Base-by-base conservation (phyloP, 2,888 invertebrate genomes). In the Drosophila hamatofila region DNA sequence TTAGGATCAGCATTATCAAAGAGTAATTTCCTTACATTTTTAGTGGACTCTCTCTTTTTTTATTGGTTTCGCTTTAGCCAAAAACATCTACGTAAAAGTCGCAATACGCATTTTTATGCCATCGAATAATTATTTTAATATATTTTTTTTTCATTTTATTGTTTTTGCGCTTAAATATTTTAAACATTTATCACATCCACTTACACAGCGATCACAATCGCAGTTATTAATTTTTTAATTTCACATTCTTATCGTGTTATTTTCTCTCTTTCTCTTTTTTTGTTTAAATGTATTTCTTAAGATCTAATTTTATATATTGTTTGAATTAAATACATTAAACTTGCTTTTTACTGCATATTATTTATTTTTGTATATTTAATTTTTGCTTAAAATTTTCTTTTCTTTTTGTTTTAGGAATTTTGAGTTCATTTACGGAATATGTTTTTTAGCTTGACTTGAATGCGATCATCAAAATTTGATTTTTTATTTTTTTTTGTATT, bases 121-220 rank as follows among this genome's bases (percentile, higher is more conserved):
- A 78, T 79, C 74, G 56, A 74, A 63, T 79, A 73, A 71, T 80
- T 39, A 25, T 25, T 39, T 54, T 63, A 23, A 70, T 71, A 73
- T 72, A 65, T 59, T 78, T 65, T 78, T 78, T 57, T 78, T 63
- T 1, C 30, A 30, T 61, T 80, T 67, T 75, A 67, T 80, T 78
- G 70, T 78, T 70, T 65, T 78, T 65, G 87, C 78, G 88, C 88
- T 86, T 86, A 86, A 86, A 86, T 86, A 89, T 81, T 83, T 90
- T 87, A 87, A 91, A 92, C 92, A 91, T 91, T 89, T 91, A 92
- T 92, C 91, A 92, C 92, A 92, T 92, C 90, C 90, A 92, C 90
- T 91, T 92, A 90, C 84, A 90, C 87, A 81, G 85, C 88, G 90
- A 88, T 82, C 85, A 87, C 78, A 80, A 88, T 90, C 89, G 91